These are phyloP conservation scores for Nettapus auritus DNA, from an alignment of 2,113 vertebrate species.

Conservation along the genomic window DNA sequence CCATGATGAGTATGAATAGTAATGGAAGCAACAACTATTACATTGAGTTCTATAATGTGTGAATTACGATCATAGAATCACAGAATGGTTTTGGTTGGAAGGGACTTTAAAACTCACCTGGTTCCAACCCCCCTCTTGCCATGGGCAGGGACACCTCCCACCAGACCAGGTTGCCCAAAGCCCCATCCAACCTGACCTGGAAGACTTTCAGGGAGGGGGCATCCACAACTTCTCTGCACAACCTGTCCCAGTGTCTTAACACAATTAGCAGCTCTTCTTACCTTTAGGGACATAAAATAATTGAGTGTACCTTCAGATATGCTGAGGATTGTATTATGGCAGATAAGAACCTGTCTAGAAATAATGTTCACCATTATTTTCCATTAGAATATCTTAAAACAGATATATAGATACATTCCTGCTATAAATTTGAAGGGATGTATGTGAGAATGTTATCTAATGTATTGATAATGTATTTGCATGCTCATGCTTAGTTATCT, in stretches of 20 bases:
- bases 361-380: slow-evolving; percentile 14
- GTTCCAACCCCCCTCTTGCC: neutral
- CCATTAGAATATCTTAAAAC: neutral
- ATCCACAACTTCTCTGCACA: neutral
- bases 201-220: too few species aligned
- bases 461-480: neutral
- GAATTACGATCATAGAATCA: neutral
- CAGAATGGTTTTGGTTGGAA: neutral
- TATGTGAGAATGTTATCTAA: neutral
- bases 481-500: neutral
- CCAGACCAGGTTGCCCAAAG: neutral
- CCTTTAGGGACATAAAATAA: neutral
- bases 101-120: neutral
- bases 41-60: neutral
- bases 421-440: neutral
- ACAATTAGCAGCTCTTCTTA: neutral
- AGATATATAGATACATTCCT: neutral
- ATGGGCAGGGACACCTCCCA: too few species aligned
- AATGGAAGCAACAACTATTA: neutral
- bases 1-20: neutral
- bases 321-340: neutral
- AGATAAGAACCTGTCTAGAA: neutral
- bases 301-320: neutral
- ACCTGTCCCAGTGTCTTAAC: neutral
- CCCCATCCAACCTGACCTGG: neutral